Base-by-base conservation (phyloP, 2,888 invertebrate species). In the Eurytoma adleriae region DNA sequence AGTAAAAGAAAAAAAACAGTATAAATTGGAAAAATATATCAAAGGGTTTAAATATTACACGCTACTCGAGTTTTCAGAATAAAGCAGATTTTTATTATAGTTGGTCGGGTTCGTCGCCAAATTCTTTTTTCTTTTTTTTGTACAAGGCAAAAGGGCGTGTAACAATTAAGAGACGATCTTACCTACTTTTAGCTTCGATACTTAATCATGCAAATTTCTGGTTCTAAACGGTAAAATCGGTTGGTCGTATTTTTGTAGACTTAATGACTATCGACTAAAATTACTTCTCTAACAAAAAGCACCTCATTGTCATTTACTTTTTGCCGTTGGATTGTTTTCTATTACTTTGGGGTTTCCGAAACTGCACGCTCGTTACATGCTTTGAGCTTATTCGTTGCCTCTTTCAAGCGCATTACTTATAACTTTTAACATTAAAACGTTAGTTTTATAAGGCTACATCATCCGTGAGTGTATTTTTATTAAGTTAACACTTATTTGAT, bases 211-310 rank as follows among this genome's bases (percentile, higher is more conserved):
- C 69, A 70, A 52, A 14, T 48, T n/a, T 62, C 4, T 30, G 16
- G 64, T 56, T 27, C 62, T 61, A 57, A 64, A 30, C 24, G 71
- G 81, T 67, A 78, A 78, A 62, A 62, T 57, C 16, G 54, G 40
- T 30, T 68, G 27, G 18, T 71, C 59, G 56, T 18, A 24, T 16
- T 18, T 40, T 20, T 30, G 13, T 57, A 66, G 13, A 40, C 40
- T 40, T 18, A 61, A 50, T 2, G 66, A 69, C 62, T 73, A 64
- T 73, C 66, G 68, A 78, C 68, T 77, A 69, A 72, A 76, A 67
- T 80, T 76, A 72, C 76, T 76, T 80, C 48, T 75, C 57, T 70
- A 71, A 64, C 10, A n/a, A 30, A 57, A 78, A 72, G 73, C 68
- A 77, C 50, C 50, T 67, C 27, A 14, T n/a, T 24, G 16, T 67